Conservation (phyloP, 1,140 invertebrate species). For the Lepidotrigona ventralis region DNA sequence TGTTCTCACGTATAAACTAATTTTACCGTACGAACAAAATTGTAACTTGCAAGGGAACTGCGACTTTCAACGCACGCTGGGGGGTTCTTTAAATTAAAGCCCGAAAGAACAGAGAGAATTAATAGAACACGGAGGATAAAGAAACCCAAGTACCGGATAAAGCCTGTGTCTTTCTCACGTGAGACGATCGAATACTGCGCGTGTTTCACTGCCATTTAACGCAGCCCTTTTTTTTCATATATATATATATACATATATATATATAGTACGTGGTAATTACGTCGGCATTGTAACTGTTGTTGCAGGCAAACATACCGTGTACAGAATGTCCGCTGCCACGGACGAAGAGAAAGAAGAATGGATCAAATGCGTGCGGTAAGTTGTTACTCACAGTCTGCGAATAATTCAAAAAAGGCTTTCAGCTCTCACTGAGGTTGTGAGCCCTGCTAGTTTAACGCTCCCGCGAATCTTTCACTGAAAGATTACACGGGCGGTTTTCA, state of each 20-base stretch:
- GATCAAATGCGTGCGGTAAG: slow-evolving; percentile 93
- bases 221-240: neutral
- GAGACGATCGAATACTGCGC: slow-evolving; percentile 8
- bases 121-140: neutral
- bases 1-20: neutral
- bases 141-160: neutral
- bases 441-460: slow-evolving; percentile 5
- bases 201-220: slow-evolving; percentile 11
- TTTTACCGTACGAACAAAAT: neutral
- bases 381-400: neutral
- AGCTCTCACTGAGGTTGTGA: neutral
- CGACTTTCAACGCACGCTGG: neutral
- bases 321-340: slow-evolving; percentile 96
- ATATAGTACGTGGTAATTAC: slow-evolving; percentile 14
- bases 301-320: slow-evolving; percentile 92
- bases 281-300: slow-evolving; percentile 45
- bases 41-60: neutral
- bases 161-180: neutral
- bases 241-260: too few species aligned
- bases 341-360: slow-evolving; percentile 98
- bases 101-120: neutral
- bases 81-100: neutral
- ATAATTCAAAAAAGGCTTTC: neutral
- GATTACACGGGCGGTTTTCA: neutral
- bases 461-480: neutral